Evolutionary conservation across 2,888 invertebrate genomes (phyloP).

Genomic region (Pseudeuparius sepicola): DNA sequence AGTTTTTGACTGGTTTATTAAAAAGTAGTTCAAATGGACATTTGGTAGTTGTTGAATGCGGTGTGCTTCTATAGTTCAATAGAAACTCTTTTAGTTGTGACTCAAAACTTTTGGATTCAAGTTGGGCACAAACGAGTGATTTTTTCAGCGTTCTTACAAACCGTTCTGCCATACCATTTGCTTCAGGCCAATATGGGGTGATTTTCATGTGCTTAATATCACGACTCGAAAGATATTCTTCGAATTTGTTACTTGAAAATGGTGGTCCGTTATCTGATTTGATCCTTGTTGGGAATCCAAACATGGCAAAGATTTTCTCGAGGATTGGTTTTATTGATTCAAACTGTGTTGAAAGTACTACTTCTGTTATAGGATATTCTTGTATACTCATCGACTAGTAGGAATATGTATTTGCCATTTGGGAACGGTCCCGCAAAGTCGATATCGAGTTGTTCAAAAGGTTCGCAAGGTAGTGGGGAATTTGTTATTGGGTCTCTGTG

Average conservation of each 20-base stretch:
- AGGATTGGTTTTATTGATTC: slow-evolving; percentile 11
- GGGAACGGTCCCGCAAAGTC: slow-evolving; percentile 17
- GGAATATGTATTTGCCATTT: slow-evolving; percentile 15
- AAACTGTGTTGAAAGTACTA: slow-evolving; percentile 15
- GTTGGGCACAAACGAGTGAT: slow-evolving; percentile 5
- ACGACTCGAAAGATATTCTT: slow-evolving; percentile 8
- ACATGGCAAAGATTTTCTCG: slow-evolving; percentile 10
- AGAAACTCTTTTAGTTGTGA: slow-evolving; percentile 12
- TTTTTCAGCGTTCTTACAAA: slow-evolving; percentile 17
- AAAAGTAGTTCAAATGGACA: slow-evolving; percentile 11
- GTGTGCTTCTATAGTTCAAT: slow-evolving; percentile 15
- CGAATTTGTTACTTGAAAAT: slow-evolving; percentile 16
- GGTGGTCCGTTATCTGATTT: slow-evolving; percentile 19
- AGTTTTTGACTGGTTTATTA: slow-evolving; percentile 13
- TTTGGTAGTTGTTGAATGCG: slow-evolving; percentile 9
- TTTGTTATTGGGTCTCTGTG: no score
- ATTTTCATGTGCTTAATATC: slow-evolving; percentile 17
- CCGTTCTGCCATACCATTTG: slow-evolving; percentile 20
- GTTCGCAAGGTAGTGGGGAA: no score
- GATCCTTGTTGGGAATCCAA: slow-evolving; percentile 13
- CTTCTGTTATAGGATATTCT: slow-evolving; percentile 14
- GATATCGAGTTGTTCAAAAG: slow-evolving; percentile 14
- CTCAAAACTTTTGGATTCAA: slow-evolving; percentile 9
- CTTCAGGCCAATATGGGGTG: slow-evolving; percentile 21
- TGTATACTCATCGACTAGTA: slow-evolving; percentile 18